phyloP scores from a whole-genome alignment of 2,888 invertebrate species.

The Cheilosia vernalis region DNA sequence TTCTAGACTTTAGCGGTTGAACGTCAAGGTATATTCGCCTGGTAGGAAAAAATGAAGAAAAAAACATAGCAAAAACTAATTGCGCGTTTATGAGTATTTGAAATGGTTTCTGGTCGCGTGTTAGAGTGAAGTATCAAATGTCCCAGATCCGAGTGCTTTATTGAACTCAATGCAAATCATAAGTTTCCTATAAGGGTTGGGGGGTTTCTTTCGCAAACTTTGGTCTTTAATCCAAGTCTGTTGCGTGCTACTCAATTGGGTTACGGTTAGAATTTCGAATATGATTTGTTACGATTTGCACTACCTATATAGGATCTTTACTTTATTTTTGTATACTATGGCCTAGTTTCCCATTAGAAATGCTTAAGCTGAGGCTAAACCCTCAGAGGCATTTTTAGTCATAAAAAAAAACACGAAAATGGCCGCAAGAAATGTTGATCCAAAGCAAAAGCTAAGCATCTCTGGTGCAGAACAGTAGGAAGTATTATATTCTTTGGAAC shows the following conservation, averaged over 20 bases:
- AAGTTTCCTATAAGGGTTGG: neutral
- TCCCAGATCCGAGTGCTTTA: neutral
- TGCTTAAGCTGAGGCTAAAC: too few relatives aligned
- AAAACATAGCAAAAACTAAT: neutral
- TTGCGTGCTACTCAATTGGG: constrained; percentile 1
- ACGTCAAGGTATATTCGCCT: neutral
- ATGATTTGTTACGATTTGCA: neutral
- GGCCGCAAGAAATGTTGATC: too few relatives aligned
- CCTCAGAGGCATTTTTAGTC: too few relatives aligned
- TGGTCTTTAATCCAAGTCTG: neutral
- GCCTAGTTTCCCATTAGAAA: neutral
- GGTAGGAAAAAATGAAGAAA: neutral
- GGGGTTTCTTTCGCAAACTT: neutral
- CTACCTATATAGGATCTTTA: neutral
- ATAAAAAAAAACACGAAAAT: too few relatives aligned
- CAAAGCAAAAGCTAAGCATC: too few relatives aligned
- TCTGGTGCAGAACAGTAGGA: too few relatives aligned
- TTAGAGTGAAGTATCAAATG: constrained; percentile 4
- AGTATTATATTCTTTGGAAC: too few relatives aligned
- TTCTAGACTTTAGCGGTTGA: neutral
- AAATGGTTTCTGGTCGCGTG: constrained; percentile 13
- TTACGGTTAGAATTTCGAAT: neutral
- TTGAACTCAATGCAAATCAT: constrained; percentile 32
- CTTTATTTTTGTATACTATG: neutral
- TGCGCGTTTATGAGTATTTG: constrained; percentile 9